Percentiles rank a stretch among this genome's conserved stretches.
phyloP scores from a whole-genome alignment of 2,113 vertebrate genomes.

The Delphinapterus leucas region DNA sequence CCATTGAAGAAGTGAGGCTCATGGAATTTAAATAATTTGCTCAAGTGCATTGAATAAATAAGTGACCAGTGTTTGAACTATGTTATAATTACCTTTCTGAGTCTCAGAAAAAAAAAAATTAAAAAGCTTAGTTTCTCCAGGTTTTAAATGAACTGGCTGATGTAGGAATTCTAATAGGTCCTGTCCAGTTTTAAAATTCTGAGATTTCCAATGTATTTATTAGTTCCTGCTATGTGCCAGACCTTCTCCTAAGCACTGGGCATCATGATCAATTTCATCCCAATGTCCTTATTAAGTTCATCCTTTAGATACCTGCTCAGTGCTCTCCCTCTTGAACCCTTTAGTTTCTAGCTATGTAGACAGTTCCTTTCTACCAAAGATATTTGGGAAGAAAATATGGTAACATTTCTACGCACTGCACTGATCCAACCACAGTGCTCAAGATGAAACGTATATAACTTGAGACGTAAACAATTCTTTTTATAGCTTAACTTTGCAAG shows the following conservation, averaged over 20 bases:
- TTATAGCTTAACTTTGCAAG: not conserved
- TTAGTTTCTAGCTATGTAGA: not conserved
- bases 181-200: not conserved
- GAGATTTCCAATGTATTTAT: not conserved
- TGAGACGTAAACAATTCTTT: not conserved
- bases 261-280: not conserved
- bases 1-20: not conserved
- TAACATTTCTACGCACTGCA: not conserved
- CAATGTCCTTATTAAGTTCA: not conserved
- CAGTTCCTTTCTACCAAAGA: constrained; percentile 39
- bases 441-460: not conserved
- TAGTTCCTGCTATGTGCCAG: not conserved
- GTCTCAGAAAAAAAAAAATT: not conserved
- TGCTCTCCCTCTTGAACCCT: not conserved
- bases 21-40: not conserved
- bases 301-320: not conserved
- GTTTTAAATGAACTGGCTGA: not conserved
- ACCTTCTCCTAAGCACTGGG: not conserved
- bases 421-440: not conserved
- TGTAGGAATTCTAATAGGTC: not conserved
- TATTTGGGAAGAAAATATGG: constrained; percentile 51
- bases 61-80: not conserved
- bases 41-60: not conserved
- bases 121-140: not conserved
- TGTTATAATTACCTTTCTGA: not conserved